These are phyloP conservation scores for Xiphophorus hellerii DNA, from an alignment of 2,113 vertebrate species.

Conservation along the genomic window DNA sequence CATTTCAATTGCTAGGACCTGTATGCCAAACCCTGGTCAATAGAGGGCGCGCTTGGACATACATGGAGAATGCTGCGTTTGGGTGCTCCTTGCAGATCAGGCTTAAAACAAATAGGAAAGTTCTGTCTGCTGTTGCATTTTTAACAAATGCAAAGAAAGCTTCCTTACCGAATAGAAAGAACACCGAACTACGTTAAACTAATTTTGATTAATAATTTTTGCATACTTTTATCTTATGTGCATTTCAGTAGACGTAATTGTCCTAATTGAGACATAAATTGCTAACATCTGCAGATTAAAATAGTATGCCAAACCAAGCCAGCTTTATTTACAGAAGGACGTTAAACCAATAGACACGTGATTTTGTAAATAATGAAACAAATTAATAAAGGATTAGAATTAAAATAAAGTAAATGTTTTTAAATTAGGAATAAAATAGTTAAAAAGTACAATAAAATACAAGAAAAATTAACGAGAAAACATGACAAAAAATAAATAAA, in stretches of 20 bases:
- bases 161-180: not conserved
- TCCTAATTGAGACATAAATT: not conserved
- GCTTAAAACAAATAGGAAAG: not conserved
- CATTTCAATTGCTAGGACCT: slow-evolving; percentile 34
- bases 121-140: not conserved
- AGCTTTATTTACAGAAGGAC: too few species aligned
- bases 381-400: too few species aligned
- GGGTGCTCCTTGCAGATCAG: not conserved
- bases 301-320: too few species aligned
- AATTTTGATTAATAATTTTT: too few species aligned
- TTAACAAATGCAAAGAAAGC: not conserved
- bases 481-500: too few species aligned
- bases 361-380: too few species aligned
- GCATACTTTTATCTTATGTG: not conserved
- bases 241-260: not conserved
- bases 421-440: too few species aligned
- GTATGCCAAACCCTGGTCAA: slow-evolving; percentile 41
- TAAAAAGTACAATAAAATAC: too few species aligned
- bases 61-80: slow-evolving; percentile 36
- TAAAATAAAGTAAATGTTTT: too few species aligned
- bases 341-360: too few species aligned
- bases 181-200: too few species aligned
- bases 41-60: slow-evolving; percentile 63
- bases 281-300: not conserved
- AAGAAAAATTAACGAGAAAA: too few species aligned